These are phyloP conservation scores for Limnephilus rhombicus DNA, from an alignment of 2,888 invertebrate species.

Conservation along the genomic window DNA sequence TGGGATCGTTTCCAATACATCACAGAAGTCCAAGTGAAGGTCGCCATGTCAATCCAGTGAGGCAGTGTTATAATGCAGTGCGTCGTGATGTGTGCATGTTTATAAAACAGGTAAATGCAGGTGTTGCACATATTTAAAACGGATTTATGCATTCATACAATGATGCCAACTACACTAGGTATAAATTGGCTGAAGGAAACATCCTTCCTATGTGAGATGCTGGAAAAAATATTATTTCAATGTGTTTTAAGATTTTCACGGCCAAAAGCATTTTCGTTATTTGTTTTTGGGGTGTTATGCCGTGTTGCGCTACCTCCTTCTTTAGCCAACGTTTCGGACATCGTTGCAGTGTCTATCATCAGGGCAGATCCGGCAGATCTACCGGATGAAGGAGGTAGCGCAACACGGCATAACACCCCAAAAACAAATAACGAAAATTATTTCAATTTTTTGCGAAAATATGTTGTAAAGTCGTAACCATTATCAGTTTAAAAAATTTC, in stretches of 20 bases:
- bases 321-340: no score
- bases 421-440: no score
- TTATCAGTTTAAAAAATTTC: not conserved
- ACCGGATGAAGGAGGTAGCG: no score
- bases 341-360: no score
- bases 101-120: not conserved
- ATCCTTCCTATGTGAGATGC: not conserved
- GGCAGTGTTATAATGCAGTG: not conserved
- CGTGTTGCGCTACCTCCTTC: no score
- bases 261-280: no score
- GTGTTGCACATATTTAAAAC: not conserved
- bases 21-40: not conserved
- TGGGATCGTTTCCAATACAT: not conserved
- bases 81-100: not conserved
- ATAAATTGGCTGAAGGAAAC: not conserved
- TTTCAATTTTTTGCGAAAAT: no score
- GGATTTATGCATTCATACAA: not conserved
- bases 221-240: not conserved
- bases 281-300: no score
- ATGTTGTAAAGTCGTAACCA: no score
- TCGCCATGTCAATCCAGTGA: not conserved
- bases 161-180: not conserved
- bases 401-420: no score
- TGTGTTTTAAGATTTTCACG: no score
- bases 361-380: no score